Evolutionary conservation across 2,113 vertebrate species (phyloP), one percentile per base, ranked within the genome.

Genomic region (Numida meleagris): DNA sequence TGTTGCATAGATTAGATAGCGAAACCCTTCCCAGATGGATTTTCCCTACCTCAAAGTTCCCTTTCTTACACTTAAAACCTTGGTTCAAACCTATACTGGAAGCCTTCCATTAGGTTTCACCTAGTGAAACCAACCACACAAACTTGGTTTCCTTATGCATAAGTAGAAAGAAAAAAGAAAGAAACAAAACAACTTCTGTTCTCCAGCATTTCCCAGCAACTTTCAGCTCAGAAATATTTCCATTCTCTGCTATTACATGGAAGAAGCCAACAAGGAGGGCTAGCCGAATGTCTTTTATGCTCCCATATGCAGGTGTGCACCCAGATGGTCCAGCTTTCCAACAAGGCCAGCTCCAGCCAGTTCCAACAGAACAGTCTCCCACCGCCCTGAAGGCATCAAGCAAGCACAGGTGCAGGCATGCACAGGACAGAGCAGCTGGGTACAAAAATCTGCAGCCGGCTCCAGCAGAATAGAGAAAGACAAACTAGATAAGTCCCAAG

Each of bases 1-100:
- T 45, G 14, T 18, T 50, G 34, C 57, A 46, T 0, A 53, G 19
- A 8, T 38, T n/a, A 58, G 27, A 36, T 11, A 34, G 0, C 82
- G 14, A 73, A 86, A 68, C 34, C 4, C 31, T 72, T 6, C 50
- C 48, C 23, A 68, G 29, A 46, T 3, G 2, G 48, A 65, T 25
- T 25, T 65, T 72, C 45, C 66, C 61, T 15, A 66, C 6, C 43
- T 15, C 40, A 51, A 12, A 77, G 45, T 45, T 53, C 27, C 42
- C 51, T 6, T 9, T 24, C 42, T 62, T 36, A 24, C 1, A 1
- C 31, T 51, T 36, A 40, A 1, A 55, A 48, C 45, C n/a, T 31
- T 0, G 19, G 12, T 14, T 20, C 48, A 77, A 43, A 8, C 40
- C 31, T n/a, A 67, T 38, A 40, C 71, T 31, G 51, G 25, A 66